Evolutionary conservation across 2,113 vertebrate species (phyloP).

Genomic region (Chiloscyllium plagiosum): DNA sequence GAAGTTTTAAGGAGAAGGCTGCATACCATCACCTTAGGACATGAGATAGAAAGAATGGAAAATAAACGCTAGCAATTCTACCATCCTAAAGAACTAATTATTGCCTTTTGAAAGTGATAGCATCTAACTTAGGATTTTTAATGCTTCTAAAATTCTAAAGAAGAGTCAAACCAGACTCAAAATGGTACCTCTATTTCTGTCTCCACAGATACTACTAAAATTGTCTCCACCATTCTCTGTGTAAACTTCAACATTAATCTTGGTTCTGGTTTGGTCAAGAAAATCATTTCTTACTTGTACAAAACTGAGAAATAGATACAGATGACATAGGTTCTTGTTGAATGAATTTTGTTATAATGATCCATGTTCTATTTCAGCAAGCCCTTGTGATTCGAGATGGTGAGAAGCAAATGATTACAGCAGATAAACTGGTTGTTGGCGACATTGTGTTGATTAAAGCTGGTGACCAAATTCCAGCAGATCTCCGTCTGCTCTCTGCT

Average conservation of each 20-base stretch:
- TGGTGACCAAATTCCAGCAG: conserved; percentile 66
- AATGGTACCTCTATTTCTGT: too few relatives aligned
- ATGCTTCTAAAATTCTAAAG: neutral
- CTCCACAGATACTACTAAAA: too few relatives aligned
- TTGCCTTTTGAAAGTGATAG: neutral
- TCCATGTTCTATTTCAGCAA: conserved; percentile 50
- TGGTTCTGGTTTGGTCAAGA: neutral
- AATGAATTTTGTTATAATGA: neutral
- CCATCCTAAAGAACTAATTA: neutral
- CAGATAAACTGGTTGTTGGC: conserved; percentile 64
- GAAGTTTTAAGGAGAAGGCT: neutral
- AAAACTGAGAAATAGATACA: neutral
- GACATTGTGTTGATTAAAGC: conserved; percentile 68
- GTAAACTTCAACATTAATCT: too few relatives aligned
- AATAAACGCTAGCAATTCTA: neutral
- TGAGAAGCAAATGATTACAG: conserved; percentile 58
- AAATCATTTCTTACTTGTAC: neutral
- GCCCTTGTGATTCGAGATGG: conserved; percentile 62
- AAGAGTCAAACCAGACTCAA: too few relatives aligned
- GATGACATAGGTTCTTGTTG: neutral
- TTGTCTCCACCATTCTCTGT: too few relatives aligned
- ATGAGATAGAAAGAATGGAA: neutral
- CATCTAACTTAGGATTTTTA: neutral
- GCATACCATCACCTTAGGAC: neutral
- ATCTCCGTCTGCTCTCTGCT: conserved; percentile 55